Base-by-base conservation (phyloP, 2,113 vertebrate genomes). In the Phodopus roborovskii region DNA sequence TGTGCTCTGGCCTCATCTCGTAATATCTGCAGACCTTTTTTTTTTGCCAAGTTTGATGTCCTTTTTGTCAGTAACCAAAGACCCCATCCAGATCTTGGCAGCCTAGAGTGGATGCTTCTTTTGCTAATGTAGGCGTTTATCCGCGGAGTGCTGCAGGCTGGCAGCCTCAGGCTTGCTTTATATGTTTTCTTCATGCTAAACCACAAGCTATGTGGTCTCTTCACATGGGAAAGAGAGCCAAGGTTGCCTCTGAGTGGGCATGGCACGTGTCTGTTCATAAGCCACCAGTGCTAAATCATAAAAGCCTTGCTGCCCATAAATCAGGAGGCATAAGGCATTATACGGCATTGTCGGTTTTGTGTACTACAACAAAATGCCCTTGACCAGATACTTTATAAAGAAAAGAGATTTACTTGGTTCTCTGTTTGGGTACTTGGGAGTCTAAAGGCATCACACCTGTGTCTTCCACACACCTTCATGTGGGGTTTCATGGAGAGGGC, bases 281-380 rank as follows among this genome's bases (percentile, higher is more conserved):
- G 0, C 64, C 7, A 22, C 5, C 2, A n/a, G 24, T 3, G 22
- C 2, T 12, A 11, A 74, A 7, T 4, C 19, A 4, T 26, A 60
- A 53, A 53, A 66, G 26, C 4, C 5, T 0, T 66, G 5, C 4
- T 26, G 3, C 0, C 1, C 0, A 0, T 30, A 3, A 8, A 3
- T 0, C 13, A 22, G 33, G n/a, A n/a, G 39, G 16, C 4, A n/a
- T 4, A 16, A 5, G 82, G 8, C 6, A 45, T 64, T 24, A 30
- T 1, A 0, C 15, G 39, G 11, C 4, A 28, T 0, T 20, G 39
- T n/a, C 17, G 36, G 12, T 17, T 90, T 45, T 75, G 26, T 15
- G 11, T 64, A 15, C 53, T 82, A 33, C 9, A 53, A 28, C 12
- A 42, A 64, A 26, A 33, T 75, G 7, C 11, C 8, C 13, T 50